phyloP scores from a whole-genome alignment of 2,113 vertebrate genomes.

The Brachyhypopomus gauderio region DNA sequence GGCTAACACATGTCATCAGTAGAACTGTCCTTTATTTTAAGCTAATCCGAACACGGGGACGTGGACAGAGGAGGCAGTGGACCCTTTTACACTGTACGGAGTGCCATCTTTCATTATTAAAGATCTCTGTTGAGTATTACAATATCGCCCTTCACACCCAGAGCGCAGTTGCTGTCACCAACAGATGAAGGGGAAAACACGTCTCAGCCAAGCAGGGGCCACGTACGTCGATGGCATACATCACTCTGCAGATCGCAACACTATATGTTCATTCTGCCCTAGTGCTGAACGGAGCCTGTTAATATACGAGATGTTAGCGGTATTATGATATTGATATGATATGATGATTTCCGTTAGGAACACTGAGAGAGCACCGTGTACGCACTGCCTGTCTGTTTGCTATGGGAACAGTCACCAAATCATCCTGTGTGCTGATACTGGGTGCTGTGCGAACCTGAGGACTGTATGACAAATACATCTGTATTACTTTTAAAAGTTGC shows the following conservation, averaged over 20 bases:
- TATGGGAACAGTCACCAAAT: background rate
- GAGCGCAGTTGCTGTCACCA: constrained; percentile 85
- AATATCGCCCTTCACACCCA: constrained; percentile 87
- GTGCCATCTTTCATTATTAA: constrained; percentile 89
- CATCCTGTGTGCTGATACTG: too few relatives aligned
- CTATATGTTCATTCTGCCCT: constrained; percentile 80
- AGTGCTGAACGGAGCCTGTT: constrained; percentile 73
- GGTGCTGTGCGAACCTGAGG: too few relatives aligned
- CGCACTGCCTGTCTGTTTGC: background rate
- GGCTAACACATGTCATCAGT: constrained; percentile 89
- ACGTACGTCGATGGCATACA: constrained; percentile 94
- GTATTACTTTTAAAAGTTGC: too few relatives aligned
- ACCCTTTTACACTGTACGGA: constrained; percentile 75
- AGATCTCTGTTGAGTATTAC: constrained; percentile 87
- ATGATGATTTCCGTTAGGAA: constrained; percentile 58
- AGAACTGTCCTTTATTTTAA: constrained; percentile 85
- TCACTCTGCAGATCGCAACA: constrained; percentile 91
- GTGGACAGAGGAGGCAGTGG: constrained; percentile 76
- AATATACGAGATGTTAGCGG: constrained; percentile 75
- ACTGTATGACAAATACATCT: too few relatives aligned
- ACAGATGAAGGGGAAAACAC: constrained; percentile 22
- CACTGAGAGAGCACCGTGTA: constrained; percentile 8
- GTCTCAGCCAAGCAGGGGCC: constrained; percentile 85
- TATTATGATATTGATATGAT: constrained; percentile 49
- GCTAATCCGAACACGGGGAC: constrained; percentile 85